Evolutionary conservation across 2,113 vertebrate genomes (phyloP), one percentile per base, ranked within the genome.

Genomic region (Solea solea): DNA sequence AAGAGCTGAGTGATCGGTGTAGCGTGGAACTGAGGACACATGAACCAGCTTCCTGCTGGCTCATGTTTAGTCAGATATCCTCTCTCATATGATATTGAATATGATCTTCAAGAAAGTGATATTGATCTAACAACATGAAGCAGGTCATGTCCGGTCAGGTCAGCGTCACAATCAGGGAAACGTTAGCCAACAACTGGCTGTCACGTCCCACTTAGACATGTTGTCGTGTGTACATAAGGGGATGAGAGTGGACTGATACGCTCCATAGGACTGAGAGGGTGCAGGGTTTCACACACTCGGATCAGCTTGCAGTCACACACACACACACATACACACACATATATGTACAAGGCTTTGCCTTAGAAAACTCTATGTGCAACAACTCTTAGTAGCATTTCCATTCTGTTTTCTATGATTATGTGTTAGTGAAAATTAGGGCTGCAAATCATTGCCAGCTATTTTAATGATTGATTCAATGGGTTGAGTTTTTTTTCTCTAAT

Each of bases 181-280:
- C 51, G 71, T 63, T 67, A 49, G 46, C 67, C 25, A 64, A 80
- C 71, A 69, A 56, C 5, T 50, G 15, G 8, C 63, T 82, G 80
- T 85, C 88, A 82, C 88, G 85, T 87, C 69, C 69, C 77, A 75
- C 78, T 83, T 78, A 77, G 62, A 71, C 68, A 39, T 73, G 78
- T 76, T 70, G 34, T 34, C 5, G 69, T 74, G 51, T 77, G 73
- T 69, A 57, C 49, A 70, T 63, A 53, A 56, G 58, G 49, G 55
- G 62, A 61, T 58, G 64, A 78, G 44, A 66, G 65, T 53, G 67
- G 69, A 56, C 68, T 69, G 13, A 54, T 85, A 44, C 54, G 73
- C 84, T 75, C 44, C 58, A 72, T 60, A 63, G 53, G 9, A 15
- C 25, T 63, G 44, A n/a, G 51, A 58, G n/a, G 69, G 90, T 87